Conservation (phyloP, 2,888 invertebrate genomes). For the Scaptomyza caliginosa region DNA sequence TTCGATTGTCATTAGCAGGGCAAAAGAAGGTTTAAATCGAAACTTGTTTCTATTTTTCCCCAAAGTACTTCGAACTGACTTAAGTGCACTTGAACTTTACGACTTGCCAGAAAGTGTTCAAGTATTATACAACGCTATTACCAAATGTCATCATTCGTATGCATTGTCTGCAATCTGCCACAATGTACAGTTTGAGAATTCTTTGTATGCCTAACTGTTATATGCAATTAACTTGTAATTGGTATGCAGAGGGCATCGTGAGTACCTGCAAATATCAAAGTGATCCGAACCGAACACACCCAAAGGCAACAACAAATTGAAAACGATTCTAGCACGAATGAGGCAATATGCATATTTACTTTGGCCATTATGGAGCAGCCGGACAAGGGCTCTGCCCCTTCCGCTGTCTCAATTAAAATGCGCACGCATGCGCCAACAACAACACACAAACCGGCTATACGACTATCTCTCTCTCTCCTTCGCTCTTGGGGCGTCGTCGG, state of each 20-base stretch:
- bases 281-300: conserved; percentile 9
- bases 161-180: conserved; percentile 6
- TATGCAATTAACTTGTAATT: conserved; percentile 54
- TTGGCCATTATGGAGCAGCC: background rate
- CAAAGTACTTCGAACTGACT: no score
- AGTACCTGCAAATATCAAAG: background rate
- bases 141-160: conserved; percentile 34
- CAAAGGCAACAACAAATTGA: background rate
- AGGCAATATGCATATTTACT: conserved; percentile 41
- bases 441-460: conserved; percentile 40
- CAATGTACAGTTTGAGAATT: conserved; percentile 20
- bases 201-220: conserved; percentile 51
- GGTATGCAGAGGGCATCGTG: conserved; percentile 44
- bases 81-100: no score
- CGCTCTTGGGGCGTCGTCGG: conserved; percentile 23
- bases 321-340: conserved; percentile 4
- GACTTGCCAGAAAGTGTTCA: background rate
- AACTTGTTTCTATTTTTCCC: no score
- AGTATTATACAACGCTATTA: conserved; percentile 25
- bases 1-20: no score
- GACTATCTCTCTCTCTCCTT: conserved; percentile 20
- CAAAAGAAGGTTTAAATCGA: no score
- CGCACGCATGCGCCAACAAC: conserved; percentile 68
- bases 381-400: conserved; percentile 43
- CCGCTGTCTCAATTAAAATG: conserved; percentile 65